Conservation (phyloP, 92 coral and sea anemone genomes). For the Pocillopora meandrina region DNA sequence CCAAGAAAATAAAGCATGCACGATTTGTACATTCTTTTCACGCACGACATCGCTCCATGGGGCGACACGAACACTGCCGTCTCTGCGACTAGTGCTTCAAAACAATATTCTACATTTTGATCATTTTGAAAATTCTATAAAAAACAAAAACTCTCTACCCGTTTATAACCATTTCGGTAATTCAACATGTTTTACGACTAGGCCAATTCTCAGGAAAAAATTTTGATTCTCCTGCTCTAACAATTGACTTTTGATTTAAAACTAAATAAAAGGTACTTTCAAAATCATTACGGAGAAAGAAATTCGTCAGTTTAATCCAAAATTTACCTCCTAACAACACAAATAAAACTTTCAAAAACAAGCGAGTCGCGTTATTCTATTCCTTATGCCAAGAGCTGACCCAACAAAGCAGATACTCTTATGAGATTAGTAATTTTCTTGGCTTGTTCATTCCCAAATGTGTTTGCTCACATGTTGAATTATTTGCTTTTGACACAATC, state of each 20-base stretch:
- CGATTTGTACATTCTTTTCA: too few species aligned
- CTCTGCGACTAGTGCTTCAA: too few species aligned
- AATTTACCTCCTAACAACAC: background rate
- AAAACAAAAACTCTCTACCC: too few species aligned
- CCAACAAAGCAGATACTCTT: background rate
- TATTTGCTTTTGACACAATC: background rate
- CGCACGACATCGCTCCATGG: too few species aligned
- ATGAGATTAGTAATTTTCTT: background rate
- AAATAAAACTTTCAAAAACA: background rate
- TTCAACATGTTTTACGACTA: too few species aligned
- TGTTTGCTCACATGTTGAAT: constrained; percentile 11
- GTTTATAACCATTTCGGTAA: too few species aligned
- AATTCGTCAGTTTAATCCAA: background rate
- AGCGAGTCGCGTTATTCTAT: background rate
- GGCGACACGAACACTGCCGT: too few species aligned
- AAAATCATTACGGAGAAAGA: background rate
- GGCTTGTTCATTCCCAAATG: background rate
- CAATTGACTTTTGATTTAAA: background rate
- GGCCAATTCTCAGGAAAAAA: too few species aligned
- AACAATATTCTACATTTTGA: too few species aligned
- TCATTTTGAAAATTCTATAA: too few species aligned
- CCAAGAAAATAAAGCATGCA: too few species aligned
- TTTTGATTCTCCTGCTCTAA: background rate
- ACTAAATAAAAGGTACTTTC: background rate
- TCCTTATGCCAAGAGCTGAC: background rate